Evolutionary conservation across 2,888 invertebrate genomes (phyloP).

Genomic region (Amorpha juglandis): DNA sequence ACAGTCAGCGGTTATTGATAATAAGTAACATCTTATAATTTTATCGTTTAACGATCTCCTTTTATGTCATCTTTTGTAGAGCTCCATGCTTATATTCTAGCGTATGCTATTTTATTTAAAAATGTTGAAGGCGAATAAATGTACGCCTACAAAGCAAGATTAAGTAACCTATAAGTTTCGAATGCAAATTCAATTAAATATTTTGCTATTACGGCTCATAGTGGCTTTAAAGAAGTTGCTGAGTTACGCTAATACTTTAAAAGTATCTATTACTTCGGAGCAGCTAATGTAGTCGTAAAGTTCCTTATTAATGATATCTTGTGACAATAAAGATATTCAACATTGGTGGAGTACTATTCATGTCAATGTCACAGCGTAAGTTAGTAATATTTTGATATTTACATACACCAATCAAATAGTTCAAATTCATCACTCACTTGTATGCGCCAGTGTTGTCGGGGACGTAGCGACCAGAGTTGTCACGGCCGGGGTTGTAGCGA

Average conservation of each 20-base stretch:
- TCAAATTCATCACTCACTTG: slow-evolving; percentile 55
- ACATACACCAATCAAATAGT: not conserved
- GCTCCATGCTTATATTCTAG: not conserved
- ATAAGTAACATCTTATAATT: too few relatives aligned
- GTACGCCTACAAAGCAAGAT: not conserved
- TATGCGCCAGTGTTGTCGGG: slow-evolving; percentile 64
- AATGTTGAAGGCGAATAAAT: not conserved
- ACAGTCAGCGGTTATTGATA: too few relatives aligned
- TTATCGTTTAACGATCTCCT: too few relatives aligned
- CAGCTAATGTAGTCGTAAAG: not conserved
- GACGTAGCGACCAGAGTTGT: slow-evolving; percentile 51
- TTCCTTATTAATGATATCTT: slow-evolving; percentile 4
- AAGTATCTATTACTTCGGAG: not conserved
- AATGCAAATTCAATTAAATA: slow-evolving; percentile 13
- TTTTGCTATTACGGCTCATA: not conserved
- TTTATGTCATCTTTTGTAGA: too few relatives aligned
- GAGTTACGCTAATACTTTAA: not conserved
- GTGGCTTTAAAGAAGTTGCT: not conserved
- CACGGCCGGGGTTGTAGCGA: slow-evolving; percentile 50
- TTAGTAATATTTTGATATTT: not conserved
- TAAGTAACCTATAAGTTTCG: slow-evolving; percentile 10
- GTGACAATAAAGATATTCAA: not conserved
- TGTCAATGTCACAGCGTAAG: not conserved
- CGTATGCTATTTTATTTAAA: not conserved
- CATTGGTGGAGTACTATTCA: not conserved